Base-by-base conservation (phyloP, 1,140 invertebrate species). In the Drosophila truncata region DNA sequence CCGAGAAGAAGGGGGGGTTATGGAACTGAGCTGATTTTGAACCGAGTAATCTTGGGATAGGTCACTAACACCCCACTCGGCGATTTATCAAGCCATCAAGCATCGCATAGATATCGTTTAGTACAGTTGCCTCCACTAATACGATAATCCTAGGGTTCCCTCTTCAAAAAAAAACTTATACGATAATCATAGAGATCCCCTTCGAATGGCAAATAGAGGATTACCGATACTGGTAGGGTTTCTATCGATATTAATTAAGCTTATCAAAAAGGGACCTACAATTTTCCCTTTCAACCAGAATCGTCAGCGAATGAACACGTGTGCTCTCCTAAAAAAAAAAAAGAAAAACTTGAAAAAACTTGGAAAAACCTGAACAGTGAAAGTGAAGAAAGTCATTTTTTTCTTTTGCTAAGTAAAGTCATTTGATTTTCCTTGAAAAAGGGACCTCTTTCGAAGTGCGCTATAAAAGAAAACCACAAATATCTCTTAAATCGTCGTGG, bases 1-100 rank as follows among this genome's bases (percentile, higher is more conserved):
- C 52, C n/a, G 25, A 13, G n/a, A n/a, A n/a, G n/a, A n/a, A n/a
- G 27, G 27, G 14, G 52, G 52, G 46, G 23, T 46, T 52, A 35
- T 20, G 31, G 29, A 35, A 37, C 52, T 55, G 33, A 55, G 50
- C 18, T 62, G n/a, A 62, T 62, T 35, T 58, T 63, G 25, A 57
- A 37, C 11, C 25, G n/a, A 37, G 60, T 6, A 55, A 33, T n/a
- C 29, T 63, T 63, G 60, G 33, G 33, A 39, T 39, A 58, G 60
- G 60, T 63, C 25, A 63, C 25, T 29, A 18, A 18, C 23, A 13
- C 16, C 13, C 16, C 14, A 31, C 8, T 13, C 31, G 13, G 14
- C 5, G n/a, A 10, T 3, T 18, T 49, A 13, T 29, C 5, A 29
- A 29, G 27, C 7, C 47, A 54, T 37, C 8, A 20, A 10, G n/a